Evolutionary conservation across 2,113 vertebrate genomes (phyloP), one percentile per base, ranked within the genome.

Genomic region (Columba janthina): DNA sequence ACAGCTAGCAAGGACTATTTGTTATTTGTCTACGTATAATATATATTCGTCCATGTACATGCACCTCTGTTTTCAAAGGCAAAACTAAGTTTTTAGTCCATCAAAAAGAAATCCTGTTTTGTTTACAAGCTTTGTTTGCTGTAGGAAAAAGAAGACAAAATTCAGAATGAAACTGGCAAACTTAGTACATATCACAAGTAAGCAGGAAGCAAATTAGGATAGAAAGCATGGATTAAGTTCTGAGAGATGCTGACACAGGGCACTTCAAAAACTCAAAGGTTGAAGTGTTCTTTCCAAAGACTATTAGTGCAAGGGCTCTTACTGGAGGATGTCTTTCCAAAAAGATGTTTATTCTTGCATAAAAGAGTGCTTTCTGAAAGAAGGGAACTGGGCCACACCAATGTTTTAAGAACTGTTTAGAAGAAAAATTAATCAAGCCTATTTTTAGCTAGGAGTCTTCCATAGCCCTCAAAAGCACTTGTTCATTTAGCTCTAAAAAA

Each of bases 181-280:
- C 7, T 53, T 50, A 4, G 4, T 0, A 1, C 7, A 6, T 14
- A 28, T 38, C 32, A 54, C 20, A 46, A 48, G 70, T 6, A 60
- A 57, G 44, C 32, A 81, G 56, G n/a, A 10, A 54, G 10, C 19
- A 91, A 32, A 69, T 32, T 3, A 48, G 24, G 79, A 60, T 0
- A 50, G n/a, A 75, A 78, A 67, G 32, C 26, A 31, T 1, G 2
- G 22, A 50, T 72, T 42, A 64, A 88, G 44, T 82, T 25, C 36
- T 56, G 32, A 88, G 22, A 9, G 19, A 82, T 3, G 3, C 18
- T 42, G 25, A 50, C 29, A 42, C 1, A 40, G 31, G 8, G 15
- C 32, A 75, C 20, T 57, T 72, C 17, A 56, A 72, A 76, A 78
- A 34, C 20, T 72, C 38, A 65, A 1, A 75, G 22, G 22, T 9